Conservation (phyloP, 2,888 invertebrate genomes). For the Girardia tigrina region DNA sequence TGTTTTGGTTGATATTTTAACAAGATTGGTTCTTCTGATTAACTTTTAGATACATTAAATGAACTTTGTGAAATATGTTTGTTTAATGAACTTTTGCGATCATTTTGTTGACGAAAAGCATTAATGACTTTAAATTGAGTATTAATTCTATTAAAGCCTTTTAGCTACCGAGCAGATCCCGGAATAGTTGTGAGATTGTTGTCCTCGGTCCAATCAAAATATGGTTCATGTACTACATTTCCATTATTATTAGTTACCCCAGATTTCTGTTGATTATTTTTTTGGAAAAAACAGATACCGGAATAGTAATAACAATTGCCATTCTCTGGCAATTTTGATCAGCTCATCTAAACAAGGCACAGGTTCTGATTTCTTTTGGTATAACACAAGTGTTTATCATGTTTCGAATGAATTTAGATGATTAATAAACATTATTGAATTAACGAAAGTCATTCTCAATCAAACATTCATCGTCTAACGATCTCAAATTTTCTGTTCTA, state of each 20-base stretch:
- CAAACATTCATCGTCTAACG: too few species aligned
- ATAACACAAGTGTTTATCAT: too few species aligned
- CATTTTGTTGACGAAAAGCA: slow-evolving; percentile 1
- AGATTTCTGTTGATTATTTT: neutral
- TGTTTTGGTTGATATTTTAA: slow-evolving; percentile 15
- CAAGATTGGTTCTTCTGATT: neutral
- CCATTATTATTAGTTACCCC: neutral
- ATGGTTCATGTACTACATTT: neutral
- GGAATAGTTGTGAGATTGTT: neutral
- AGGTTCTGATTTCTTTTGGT: too few species aligned
- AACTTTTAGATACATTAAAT: neutral
- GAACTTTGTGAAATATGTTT: neutral
- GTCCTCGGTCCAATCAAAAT: neutral
- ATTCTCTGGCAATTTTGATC: too few species aligned
- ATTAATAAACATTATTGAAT: too few species aligned
- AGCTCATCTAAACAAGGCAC: too few species aligned
- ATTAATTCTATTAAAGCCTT: slow-evolving; percentile 12
- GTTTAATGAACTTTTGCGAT: neutral
- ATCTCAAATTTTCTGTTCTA: too few species aligned
- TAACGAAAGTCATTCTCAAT: too few species aligned
- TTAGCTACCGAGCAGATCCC: neutral
- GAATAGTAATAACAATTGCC: neutral
- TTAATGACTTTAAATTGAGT: slow-evolving; percentile 12
- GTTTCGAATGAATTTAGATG: too few species aligned
- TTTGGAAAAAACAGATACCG: neutral